Evolutionary conservation across 2,797 vertebrate species (phyloP), one percentile per base, ranked within the genome.

Genomic region (Sphenopsis melanotis): DNA sequence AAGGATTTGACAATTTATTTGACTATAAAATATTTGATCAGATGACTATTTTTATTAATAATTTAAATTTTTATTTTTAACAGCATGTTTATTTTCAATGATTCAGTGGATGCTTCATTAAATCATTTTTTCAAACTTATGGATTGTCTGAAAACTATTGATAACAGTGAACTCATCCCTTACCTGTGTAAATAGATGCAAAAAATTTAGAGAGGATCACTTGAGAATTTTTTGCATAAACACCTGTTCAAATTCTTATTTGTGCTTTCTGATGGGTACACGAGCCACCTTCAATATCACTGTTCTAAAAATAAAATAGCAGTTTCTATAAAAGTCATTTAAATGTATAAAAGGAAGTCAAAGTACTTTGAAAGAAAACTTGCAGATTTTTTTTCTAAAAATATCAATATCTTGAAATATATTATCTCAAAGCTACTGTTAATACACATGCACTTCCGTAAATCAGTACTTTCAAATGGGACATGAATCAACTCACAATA

Each of bases 251-350:
- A 1, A 42, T 72, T 55, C 19, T 13, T 65, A 27, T 11, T 5
- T 57, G 29, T 32, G 21, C 15, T 18, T 49, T 64, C 16, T 52
- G 44, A 49, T 63, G 3, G 2, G 8, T 82, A 9, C 4, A 13
- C 0, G 2, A 42, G 6, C 4, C 6, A 19, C 15, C 4, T 8
- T 52, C 57, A 90, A 57, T 9, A 49, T 15, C 41, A 57, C 1
- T 50, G 7, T 46, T 72, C 27, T 27, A 65, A 87, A 91, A 84
- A 23, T 12, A 61, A 56, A 65, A 59, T 3, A 27, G 13, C 20
- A 44, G 9, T 57, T 55, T 50, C 24, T 59, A 15, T 56, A 36
- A 81, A 71, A 75, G 11, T 26, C 2, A 42, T 37, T 70, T 41
- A 80, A 80, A 61, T 6, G 0, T 13, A 17, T 15, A 32, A 65